Evolutionary conservation across 2,113 vertebrate genomes (phyloP).

Genomic region (Malurus cyaneus): DNA sequence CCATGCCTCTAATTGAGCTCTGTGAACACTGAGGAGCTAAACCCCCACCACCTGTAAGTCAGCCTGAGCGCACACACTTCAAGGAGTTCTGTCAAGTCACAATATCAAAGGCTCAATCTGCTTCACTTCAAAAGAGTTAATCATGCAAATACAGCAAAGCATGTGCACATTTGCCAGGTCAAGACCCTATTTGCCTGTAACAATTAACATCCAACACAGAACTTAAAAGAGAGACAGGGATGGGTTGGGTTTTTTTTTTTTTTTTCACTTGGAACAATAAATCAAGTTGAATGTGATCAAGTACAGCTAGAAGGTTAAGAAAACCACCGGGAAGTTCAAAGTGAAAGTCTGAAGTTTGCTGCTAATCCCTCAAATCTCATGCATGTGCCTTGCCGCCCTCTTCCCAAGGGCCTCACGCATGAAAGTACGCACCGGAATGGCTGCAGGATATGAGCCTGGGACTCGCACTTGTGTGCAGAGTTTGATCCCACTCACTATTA

Average conservation of each 20-base stretch:
- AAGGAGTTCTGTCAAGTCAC: slow-evolving; percentile 47
- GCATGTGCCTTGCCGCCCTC: background rate
- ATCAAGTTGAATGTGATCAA: slow-evolving; percentile 1
- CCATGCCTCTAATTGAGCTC: background rate
- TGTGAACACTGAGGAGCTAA: background rate
- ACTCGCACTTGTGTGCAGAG: background rate
- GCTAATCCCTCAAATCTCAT: slow-evolving; percentile 35
- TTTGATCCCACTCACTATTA: slow-evolving; percentile 1
- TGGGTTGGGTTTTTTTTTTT: background rate
- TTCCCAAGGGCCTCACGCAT: background rate
- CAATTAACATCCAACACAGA: slow-evolving; percentile 19
- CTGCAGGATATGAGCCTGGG: background rate
- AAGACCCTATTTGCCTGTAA: slow-evolving; percentile 40
- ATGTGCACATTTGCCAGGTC: slow-evolving; percentile 41
- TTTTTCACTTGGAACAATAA: background rate
- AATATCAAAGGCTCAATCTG: slow-evolving; percentile 43
- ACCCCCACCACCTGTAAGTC: slow-evolving; percentile 16
- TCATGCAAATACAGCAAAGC: slow-evolving; percentile 39
- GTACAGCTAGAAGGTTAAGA: slow-evolving; percentile 26
- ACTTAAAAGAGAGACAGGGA: background rate
- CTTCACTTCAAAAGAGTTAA: slow-evolving; percentile 56
- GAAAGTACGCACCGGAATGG: background rate
- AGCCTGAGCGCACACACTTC: background rate
- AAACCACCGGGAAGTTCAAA: slow-evolving; percentile 44
- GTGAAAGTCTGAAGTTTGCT: slow-evolving; percentile 18